Evolutionary conservation across 2,888 invertebrate species (phyloP).

Genomic region (Prostheceraeus crozeri): DNA sequence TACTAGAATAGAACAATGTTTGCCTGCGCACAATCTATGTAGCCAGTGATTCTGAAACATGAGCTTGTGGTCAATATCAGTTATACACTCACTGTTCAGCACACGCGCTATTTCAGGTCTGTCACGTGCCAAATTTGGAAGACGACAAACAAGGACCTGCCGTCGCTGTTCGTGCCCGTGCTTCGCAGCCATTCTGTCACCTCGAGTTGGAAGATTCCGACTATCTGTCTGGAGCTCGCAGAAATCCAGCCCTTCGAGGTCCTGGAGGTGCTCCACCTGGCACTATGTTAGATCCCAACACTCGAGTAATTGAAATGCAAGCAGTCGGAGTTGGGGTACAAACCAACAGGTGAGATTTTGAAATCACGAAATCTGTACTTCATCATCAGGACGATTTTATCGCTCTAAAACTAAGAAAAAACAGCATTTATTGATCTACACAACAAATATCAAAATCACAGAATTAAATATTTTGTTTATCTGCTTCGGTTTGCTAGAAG

Average conservation of each 20-base stretch:
- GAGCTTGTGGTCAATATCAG: not conserved
- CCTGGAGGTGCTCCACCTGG: slow-evolving; percentile 52
- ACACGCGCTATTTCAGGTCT: not conserved
- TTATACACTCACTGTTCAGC: not conserved
- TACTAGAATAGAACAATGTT: too few species aligned
- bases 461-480: too few species aligned
- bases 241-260: slow-evolving; percentile 53
- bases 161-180: slow-evolving; percentile 60
- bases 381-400: not conserved
- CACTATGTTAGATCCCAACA: slow-evolving; percentile 57
- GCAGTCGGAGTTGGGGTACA: slow-evolving; percentile 62
- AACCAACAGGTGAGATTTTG: slow-evolving; percentile 44
- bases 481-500: too few species aligned
- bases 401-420: too few species aligned
- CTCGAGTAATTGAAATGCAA: slow-evolving; percentile 64
- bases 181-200: slow-evolving; percentile 66
- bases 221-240: slow-evolving; percentile 59
- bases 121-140: slow-evolving; percentile 50
- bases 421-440: too few species aligned
- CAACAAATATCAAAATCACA: too few species aligned
- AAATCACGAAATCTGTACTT: not conserved
- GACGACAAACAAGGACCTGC: slow-evolving; percentile 47
- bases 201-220: slow-evolving; percentile 66
- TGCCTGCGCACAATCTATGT: not conserved
- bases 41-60: too few species aligned